phyloP scores from a whole-genome alignment of 2,797 vertebrate genomes.

The Mormyrops boulengeri region DNA sequence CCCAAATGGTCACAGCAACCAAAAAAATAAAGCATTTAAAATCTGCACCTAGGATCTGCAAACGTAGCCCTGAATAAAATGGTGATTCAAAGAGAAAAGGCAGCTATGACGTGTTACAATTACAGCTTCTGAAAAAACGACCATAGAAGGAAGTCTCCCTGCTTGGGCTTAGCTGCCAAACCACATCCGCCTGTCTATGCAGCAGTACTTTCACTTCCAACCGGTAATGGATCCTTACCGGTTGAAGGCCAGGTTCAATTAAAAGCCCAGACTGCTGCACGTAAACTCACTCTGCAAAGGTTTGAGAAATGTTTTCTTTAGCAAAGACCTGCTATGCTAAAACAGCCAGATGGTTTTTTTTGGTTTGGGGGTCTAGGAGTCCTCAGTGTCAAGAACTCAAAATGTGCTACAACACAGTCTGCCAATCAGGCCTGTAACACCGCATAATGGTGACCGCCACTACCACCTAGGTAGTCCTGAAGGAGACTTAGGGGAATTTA shows the following conservation, averaged over 20 bases:
- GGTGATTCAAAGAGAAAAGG: background rate
- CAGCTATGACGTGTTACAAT: background rate
- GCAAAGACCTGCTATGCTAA: background rate
- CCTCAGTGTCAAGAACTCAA: background rate
- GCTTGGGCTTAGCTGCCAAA: background rate
- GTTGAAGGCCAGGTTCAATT: background rate
- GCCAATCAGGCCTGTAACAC: background rate
- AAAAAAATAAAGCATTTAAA: background rate
- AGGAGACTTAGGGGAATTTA: background rate
- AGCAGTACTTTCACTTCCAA: conserved; percentile 1
- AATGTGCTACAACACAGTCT: background rate
- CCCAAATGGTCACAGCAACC: background rate
- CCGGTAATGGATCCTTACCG: background rate
- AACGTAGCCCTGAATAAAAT: background rate
- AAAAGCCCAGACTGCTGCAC: background rate
- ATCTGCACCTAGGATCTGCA: background rate
- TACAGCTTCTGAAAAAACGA: background rate
- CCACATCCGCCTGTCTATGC: conserved; percentile 2
- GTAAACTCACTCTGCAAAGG: background rate
- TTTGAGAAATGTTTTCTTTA: background rate
- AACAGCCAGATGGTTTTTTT: background rate
- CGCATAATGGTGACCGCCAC: background rate
- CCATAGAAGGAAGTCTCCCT: conserved; percentile 1
- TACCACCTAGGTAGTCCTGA: background rate
- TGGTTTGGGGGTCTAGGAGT: background rate